A percentile compares a stretch with the other conserved stretches of the same genome.
Evolutionary conservation across 2,797 vertebrate genomes (phyloP).

Genomic region (Gobionotothen gibberifrons): DNA sequence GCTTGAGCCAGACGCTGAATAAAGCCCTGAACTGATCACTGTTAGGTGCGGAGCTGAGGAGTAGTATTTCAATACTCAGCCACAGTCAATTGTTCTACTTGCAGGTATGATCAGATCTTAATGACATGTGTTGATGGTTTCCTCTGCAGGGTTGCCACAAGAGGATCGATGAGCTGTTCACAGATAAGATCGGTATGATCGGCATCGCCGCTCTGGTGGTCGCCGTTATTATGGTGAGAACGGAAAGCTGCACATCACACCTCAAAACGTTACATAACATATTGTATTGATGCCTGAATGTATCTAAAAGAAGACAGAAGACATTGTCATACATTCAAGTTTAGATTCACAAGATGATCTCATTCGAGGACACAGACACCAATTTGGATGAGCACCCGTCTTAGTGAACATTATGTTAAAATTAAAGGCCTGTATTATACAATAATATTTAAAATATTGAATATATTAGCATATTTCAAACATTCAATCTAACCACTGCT

Average conservation of each 20-base stretch:
- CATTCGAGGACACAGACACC: too few relatives aligned
- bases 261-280: too few relatives aligned
- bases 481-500: background rate
- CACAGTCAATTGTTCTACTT: background rate
- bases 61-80: background rate
- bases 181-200: constrained; percentile 91
- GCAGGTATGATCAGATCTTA: background rate
- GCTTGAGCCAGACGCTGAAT: too few relatives aligned
- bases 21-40: background rate
- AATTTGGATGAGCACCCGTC: too few relatives aligned
- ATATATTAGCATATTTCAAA: too few relatives aligned
- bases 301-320: background rate
- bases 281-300: background rate
- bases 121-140: background rate
- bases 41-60: background rate
- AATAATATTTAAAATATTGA: too few relatives aligned
- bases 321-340: too few relatives aligned
- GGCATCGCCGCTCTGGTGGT: constrained; percentile 93
- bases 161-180: constrained; percentile 89
- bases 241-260: background rate
- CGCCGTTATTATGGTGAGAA: constrained; percentile 95
- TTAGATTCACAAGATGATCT: too few relatives aligned
- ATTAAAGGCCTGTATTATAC: too few relatives aligned
- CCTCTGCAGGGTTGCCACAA: constrained; percentile 84
- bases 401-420: too few relatives aligned